These are phyloP conservation scores for Formicarius rufipectus DNA, from an alignment of 2,113 vertebrate species.

Conservation along the genomic window DNA sequence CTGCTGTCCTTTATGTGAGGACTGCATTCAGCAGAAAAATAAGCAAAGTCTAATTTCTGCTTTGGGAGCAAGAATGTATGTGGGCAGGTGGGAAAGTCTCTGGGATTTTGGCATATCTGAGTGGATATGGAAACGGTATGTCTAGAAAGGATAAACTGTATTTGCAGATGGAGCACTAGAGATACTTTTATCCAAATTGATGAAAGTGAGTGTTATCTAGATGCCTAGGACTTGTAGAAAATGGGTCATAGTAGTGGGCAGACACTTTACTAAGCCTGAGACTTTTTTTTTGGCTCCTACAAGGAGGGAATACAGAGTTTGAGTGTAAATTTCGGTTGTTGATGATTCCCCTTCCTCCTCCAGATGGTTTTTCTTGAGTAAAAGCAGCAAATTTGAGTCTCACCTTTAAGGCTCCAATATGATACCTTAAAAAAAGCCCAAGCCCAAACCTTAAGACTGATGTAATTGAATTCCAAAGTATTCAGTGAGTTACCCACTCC, in stretches of 20 bases:
- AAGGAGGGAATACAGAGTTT: not conserved
- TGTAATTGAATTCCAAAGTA: not conserved
- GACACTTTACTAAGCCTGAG: not conserved
- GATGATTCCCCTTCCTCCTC: not conserved
- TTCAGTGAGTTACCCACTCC: not conserved
- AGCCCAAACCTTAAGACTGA: not conserved
- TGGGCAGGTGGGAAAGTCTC: constrained; percentile 28
- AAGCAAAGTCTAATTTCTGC: not conserved
- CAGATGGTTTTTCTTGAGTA: not conserved
- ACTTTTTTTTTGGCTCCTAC: not conserved
- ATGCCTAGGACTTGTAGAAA: not conserved
- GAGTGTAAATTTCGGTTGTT: not conserved
- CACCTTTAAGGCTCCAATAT: not conserved
- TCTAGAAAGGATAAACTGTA: not conserved
- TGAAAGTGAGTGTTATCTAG: not conserved
- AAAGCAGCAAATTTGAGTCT: not conserved
- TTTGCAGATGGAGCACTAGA: not conserved
- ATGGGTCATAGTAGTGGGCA: not conserved
- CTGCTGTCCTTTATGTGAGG: not conserved
- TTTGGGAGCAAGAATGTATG: not conserved
- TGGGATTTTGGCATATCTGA: not conserved
- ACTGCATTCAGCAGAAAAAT: not conserved
- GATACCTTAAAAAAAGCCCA: not conserved
- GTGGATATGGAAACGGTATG: not conserved
- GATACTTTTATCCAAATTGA: not conserved